A percentile compares a stretch with the other conserved stretches of the same genome.
Conservation (phyloP, 2,888 invertebrate genomes). For the Galerucella pusilla region DNA sequence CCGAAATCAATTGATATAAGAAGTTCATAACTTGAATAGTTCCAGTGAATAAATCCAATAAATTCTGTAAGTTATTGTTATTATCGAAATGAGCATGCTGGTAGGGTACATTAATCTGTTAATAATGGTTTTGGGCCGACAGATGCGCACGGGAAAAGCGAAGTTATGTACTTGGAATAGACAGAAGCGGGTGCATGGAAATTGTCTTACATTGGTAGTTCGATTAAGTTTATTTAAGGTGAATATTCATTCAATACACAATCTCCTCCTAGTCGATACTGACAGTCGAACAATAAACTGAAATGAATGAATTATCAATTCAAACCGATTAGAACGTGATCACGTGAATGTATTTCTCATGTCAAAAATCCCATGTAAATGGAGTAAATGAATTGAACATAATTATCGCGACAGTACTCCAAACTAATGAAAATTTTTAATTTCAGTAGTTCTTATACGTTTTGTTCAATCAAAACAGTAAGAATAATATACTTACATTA, state of each 20-base stretch:
- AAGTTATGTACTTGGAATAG: conserved; percentile 37
- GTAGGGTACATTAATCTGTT: conserved; percentile 41
- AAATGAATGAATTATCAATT: too few species aligned
- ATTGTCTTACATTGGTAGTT: conserved; percentile 28
- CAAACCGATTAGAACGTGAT: too few species aligned
- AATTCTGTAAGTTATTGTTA: conserved; percentile 45
- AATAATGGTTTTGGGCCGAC: conserved; percentile 42
- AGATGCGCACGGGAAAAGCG: conserved; percentile 33
- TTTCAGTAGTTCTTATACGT: too few species aligned
- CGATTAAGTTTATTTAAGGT: background rate
- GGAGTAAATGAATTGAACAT: too few species aligned
- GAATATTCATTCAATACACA: conserved; percentile 18
- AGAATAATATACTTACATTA: too few species aligned
- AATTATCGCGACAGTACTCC: too few species aligned
- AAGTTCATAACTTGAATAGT: conserved; percentile 40
- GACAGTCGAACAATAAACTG: too few species aligned
- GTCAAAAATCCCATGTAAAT: too few species aligned
- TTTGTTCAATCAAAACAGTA: too few species aligned
- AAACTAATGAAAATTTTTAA: too few species aligned
- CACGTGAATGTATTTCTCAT: too few species aligned
- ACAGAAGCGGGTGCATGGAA: conserved; percentile 35
- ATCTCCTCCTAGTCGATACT: background rate
- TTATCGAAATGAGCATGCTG: conserved; percentile 43
- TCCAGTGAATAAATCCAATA: conserved; percentile 43
- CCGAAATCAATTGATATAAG: conserved; percentile 33